Conservation (phyloP, 2,113 vertebrate species). For the Sylvietta virens region DNA sequence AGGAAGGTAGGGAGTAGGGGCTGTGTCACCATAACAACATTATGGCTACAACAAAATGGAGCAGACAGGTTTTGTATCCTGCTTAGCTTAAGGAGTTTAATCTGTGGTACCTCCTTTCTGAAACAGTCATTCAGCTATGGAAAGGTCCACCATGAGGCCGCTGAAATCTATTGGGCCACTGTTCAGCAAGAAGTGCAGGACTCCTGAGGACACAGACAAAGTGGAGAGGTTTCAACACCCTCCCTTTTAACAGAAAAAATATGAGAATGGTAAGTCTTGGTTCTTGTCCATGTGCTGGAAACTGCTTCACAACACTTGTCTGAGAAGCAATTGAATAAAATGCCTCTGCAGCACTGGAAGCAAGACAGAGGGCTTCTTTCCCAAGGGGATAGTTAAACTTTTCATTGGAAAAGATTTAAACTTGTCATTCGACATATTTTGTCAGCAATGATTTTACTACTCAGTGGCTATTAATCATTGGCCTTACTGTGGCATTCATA, state of each 20-base stretch:
- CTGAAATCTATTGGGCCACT: background rate
- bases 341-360: background rate
- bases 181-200: background rate
- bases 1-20: background rate
- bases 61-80: background rate
- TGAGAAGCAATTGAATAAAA: constrained; percentile 1
- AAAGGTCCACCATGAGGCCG: background rate
- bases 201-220: background rate
- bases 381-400: constrained; percentile 45
- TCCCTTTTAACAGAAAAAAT: background rate
- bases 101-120: background rate
- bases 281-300: background rate
- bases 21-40: background rate
- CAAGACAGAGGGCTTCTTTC: constrained; percentile 21
- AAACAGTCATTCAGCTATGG: background rate
- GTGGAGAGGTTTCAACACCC: background rate
- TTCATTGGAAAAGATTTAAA: constrained; percentile 57
- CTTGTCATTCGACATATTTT: constrained; percentile 38
- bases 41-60: background rate
- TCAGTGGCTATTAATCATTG: constrained; percentile 41
- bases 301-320: background rate
- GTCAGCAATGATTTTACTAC: constrained; percentile 58
- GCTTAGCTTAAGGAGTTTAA: background rate
- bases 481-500: constrained; percentile 31
- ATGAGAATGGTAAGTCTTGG: background rate